Base-by-base conservation (phyloP, 2,888 invertebrate species). In the Dryobota labecula region DNA sequence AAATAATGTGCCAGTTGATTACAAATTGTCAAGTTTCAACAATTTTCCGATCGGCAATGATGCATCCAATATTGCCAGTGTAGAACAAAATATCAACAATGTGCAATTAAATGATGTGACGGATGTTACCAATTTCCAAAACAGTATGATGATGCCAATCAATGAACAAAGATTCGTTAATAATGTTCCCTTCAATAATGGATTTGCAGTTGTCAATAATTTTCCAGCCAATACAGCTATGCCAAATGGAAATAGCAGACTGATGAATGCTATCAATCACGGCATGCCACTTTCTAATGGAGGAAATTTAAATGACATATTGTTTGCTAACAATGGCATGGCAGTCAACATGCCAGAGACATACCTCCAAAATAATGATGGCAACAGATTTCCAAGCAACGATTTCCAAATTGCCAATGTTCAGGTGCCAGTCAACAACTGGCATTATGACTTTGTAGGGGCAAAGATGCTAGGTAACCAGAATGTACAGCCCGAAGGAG, bases 161-260 rank as follows among this genome's bases (percentile, higher is more conserved):
- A 71, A 54, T 53, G 54, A 56, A 54, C 60, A 38, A 30, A 47
- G 71, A 64, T 75, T 68, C 63, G 51, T 57, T n/a, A 71, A 38
- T 68, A 75, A 57, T 53, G 6, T 45, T 13, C 58, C 58, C 9
- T 27, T 67, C n/a, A 67, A 66, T 49, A 64, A 58, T 51, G 64
- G 27, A 20, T 69, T 61, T 64, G 56, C 70, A 58, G 65, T 65
- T 63, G 15, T 51, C 61, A 76, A 62, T 47, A 82, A 76, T 68
- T 58, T 71, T 66, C 70, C 70, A 64, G 60, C 45, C 53, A 56
- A 71, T 51, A 36, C 15, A 3, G 36, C 18, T 4, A 15, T 73
- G 43, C 54, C 61, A 49, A 68, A 64, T 65, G 8, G 18, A 11
- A 79, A 80, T 47, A 72, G 45, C 20, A 54, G 53, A 30, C 57